phyloP scores from a whole-genome alignment of 2,888 invertebrate species.

The Eilema caniola region DNA sequence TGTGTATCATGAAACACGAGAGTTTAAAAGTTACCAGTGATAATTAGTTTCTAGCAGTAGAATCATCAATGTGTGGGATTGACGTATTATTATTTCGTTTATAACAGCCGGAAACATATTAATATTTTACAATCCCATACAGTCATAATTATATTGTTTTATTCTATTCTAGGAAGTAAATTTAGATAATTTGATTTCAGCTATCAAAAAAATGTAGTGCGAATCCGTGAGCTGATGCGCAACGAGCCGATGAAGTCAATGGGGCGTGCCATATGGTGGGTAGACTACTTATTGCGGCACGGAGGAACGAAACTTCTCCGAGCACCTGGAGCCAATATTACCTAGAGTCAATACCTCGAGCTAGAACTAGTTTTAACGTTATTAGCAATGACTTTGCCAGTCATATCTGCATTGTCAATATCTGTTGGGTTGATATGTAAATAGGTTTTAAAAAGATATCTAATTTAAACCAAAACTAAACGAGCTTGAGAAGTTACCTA shows the following conservation, averaged over 20 bases:
- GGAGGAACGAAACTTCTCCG: slow-evolving; percentile 72
- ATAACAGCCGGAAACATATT: too few species aligned
- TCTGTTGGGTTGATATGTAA: background rate
- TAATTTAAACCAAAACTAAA: background rate
- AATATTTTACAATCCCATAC: too few species aligned
- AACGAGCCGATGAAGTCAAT: slow-evolving; percentile 71
- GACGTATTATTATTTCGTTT: too few species aligned
- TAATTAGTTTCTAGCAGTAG: too few species aligned
- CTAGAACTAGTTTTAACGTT: slow-evolving; percentile 48
- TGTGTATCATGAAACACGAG: too few species aligned
- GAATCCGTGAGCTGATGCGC: slow-evolving; percentile 56
- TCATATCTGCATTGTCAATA: background rate
- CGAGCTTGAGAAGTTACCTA: background rate
- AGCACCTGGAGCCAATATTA: slow-evolving; percentile 61
- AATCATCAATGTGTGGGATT: too few species aligned
- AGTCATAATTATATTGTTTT: too few species aligned
- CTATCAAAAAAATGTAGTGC: slow-evolving; percentile 50
- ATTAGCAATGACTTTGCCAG: background rate
- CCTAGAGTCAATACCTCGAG: slow-evolving; percentile 54
- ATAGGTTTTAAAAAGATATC: background rate
- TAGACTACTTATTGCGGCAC: slow-evolving; percentile 62
- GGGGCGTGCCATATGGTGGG: slow-evolving; percentile 80
- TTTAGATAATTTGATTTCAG: slow-evolving; percentile 21
- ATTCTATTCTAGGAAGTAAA: too few species aligned
- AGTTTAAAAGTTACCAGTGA: too few species aligned